Evolutionary conservation across 2,888 invertebrate genomes (phyloP), one percentile per base, ranked within the genome.

Genomic region (Conus canariensis): DNA sequence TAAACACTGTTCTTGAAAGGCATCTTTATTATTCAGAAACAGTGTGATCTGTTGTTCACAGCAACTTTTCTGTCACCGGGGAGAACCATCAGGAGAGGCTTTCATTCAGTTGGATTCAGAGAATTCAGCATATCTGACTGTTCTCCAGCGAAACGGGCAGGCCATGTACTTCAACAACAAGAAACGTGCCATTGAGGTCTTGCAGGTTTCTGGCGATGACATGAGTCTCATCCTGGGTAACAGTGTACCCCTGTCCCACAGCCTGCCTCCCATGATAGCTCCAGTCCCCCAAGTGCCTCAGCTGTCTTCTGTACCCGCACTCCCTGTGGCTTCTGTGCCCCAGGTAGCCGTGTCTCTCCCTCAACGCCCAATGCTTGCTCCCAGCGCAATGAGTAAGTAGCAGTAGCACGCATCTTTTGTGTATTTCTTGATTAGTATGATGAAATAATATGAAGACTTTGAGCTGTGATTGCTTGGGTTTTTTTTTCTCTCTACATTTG

Each of bases 71-170:
- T 64, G 64, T 64, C 64, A 16, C 16, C 95, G 99, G 99, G 99
- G 99, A 92, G 99, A 99, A 96, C 99, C 99, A 0, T 99, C 99
- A 90, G 99, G 99, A n/a, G 99, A 99, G 96, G 99, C 99, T 0
- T 99, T 99, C 96, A 99, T 99, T 94, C 99, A 99, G 96, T 99
- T 99, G 99, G 98, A 99, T 97, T 98, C 98, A 82, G 99, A 99
- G 96, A 97, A 98, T 67, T 98, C 99, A 90, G 99, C 99, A 0
- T 98, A 97, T 95, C 97, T 98, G 90, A 98, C 99, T 91, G 99
- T 99, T 19, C 98, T 98, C 94, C 98, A 98, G 95, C 98, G 98
- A 94, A 99, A 99, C 97, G 98, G 99, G 95, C 98, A 99, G 92
- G 98, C 98, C 97, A 99, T 99, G 99, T 94, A 94, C 90, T 95